These are phyloP conservation scores for Silvanus unidentatus DNA, from an alignment of 2,888 invertebrate genomes.

Conservation along the genomic window DNA sequence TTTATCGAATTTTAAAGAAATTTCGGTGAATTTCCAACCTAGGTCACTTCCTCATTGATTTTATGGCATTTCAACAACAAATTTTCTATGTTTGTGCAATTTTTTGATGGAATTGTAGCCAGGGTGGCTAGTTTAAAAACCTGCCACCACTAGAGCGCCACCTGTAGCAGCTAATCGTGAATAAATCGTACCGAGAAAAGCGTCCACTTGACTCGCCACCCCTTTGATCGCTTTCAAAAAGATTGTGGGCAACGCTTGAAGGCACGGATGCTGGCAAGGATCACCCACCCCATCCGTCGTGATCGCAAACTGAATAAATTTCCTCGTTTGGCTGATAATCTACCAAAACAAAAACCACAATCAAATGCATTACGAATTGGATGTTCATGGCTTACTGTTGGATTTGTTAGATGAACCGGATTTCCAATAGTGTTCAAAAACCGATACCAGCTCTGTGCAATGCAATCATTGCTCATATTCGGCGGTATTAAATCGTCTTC, in stretches of 20 bases:
- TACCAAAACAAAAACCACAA: slow-evolving; percentile 18
- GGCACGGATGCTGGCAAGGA: slow-evolving; percentile 86
- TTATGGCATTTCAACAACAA: too few species aligned
- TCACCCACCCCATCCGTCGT: slow-evolving; percentile 72
- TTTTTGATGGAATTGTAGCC: too few species aligned
- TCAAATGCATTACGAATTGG: too few species aligned
- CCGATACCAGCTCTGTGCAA: slow-evolving; percentile 94
- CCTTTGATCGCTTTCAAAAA: slow-evolving; percentile 93
- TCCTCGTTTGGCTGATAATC: slow-evolving; percentile 61
- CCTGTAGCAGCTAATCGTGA: not conserved
- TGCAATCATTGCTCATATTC: slow-evolving; percentile 82
- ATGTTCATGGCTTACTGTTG: slow-evolving; percentile 52
- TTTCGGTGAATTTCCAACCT: too few species aligned
- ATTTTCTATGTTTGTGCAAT: too few species aligned
- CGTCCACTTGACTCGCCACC: slow-evolving; percentile 88
- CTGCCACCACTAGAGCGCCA: too few species aligned
- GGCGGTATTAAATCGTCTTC: slow-evolving; percentile 85
- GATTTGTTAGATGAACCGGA: slow-evolving; percentile 86
- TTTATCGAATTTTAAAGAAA: too few species aligned
- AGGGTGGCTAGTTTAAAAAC: too few species aligned
- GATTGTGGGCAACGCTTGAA: slow-evolving; percentile 76
- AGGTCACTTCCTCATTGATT: too few species aligned
- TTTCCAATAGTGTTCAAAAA: slow-evolving; percentile 91
- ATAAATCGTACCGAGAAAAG: slow-evolving; percentile 75
- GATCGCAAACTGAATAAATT: slow-evolving; percentile 74